Conservation (phyloP, 1,140 invertebrate species). For the Mycetomoellerius zeteki region DNA sequence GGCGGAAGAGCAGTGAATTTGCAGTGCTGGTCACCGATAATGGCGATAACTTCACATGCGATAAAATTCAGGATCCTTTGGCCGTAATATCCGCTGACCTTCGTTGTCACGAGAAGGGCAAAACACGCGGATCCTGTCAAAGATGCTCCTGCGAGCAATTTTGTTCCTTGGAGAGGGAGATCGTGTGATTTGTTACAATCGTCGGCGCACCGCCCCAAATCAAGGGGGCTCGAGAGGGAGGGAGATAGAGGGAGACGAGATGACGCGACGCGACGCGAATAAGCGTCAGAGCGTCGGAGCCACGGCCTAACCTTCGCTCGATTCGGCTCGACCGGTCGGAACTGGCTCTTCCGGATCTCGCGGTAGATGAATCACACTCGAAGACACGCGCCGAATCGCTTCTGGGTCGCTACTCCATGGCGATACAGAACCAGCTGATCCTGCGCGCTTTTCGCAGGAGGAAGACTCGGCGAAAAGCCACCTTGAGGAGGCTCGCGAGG, state of each 20-base stretch:
- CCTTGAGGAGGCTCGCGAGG: neutral
- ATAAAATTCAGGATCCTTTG: neutral
- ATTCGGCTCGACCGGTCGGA: neutral
- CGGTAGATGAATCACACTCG: neutral
- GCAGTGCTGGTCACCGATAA: neutral
- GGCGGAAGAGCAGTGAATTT: neutral
- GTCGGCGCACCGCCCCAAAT: neutral
- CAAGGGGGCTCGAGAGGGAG: neutral
- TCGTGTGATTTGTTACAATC: neutral
- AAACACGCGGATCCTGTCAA: neutral
- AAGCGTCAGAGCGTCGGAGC: too few relatives aligned
- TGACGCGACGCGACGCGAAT: neutral
- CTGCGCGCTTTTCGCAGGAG: neutral
- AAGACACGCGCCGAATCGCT: conserved; percentile 70
- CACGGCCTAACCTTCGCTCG: too few relatives aligned
- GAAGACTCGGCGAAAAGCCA: neutral
- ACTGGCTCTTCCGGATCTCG: too few relatives aligned
- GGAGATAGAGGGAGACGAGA: too few relatives aligned
- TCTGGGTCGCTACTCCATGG: conserved; percentile 61
- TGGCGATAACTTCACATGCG: neutral
- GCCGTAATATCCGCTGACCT: neutral
- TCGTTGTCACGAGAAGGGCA: neutral
- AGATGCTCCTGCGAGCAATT: neutral
- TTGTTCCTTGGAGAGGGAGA: neutral
- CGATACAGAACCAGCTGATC: conserved; percentile 26